Base-by-base conservation (phyloP, 2,113 vertebrate species). In the Gallinago undulata region DNA sequence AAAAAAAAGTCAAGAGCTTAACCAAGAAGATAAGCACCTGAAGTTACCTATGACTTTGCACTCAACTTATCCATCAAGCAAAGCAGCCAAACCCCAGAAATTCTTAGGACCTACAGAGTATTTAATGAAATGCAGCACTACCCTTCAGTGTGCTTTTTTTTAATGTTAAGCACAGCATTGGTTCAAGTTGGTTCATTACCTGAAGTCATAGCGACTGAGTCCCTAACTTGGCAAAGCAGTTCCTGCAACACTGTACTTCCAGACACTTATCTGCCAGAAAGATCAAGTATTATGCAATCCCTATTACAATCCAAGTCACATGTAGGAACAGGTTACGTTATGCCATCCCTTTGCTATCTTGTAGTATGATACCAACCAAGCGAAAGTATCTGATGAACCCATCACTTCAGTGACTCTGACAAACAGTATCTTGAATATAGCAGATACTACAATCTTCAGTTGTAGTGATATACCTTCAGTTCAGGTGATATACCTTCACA, bases 201-300 rank as follows among this genome's bases (percentile, higher is more conserved):
- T 79, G 77, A 81, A 86, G 63, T 62, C 78, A 60, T 18, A 89
- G 74, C 0, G 5, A 89, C 89, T 0, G 30, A 95, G 66, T 47
- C 77, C 75, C 87, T 85, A 79, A 87, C 55, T 86, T 90, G 94
- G 96, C 85, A 92, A 73, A 87, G 89, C 79, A 81, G 80, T 37
- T 59, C 41, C 59, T 35, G 62, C 82, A 92, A 55, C 79, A 56
- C 23, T 70, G 86, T n/a, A 67, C 90, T 94, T 74, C 79, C 72
- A 86, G 81, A 73, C 84, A 83, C 19, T 45, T 41, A 70, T 60
- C 87, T 59, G 84, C 63, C 90, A 92, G 87, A 93, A 93, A 95
- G 57, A 91, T 87, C 13, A 4, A 79, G 69, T 48, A 85, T 89
- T 92, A 87, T 56, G 90, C 87, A 95, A 97, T 70, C 89, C 87